Conservation (phyloP, 2,888 invertebrate species). For the Hirtodrosophila confusa region DNA sequence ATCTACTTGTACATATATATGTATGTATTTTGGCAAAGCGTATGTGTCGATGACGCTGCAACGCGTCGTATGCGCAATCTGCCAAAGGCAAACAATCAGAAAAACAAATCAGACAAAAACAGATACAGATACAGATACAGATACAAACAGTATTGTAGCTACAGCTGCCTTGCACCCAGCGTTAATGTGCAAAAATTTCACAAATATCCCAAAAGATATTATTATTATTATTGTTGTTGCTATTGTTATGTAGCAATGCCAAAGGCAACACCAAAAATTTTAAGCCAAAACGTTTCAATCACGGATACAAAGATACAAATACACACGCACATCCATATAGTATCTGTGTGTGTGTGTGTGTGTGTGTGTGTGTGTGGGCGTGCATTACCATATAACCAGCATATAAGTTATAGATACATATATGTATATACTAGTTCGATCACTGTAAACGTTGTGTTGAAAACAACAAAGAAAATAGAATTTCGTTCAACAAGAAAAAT, state of each 20-base stretch:
- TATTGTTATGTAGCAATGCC: conserved; percentile 23
- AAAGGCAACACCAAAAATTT: conserved; percentile 31
- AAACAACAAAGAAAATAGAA: conserved; percentile 39
- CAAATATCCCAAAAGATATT: conserved; percentile 31
- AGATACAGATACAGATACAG: conserved; percentile 3
- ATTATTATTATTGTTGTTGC: conserved; percentile 17
- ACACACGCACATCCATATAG: background rate
- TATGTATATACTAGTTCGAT: conserved; percentile 28
- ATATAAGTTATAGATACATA: conserved; percentile 18
- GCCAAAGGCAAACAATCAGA: conserved; percentile 43
- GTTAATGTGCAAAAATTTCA: conserved; percentile 57
- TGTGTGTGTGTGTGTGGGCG: conserved; percentile 33
- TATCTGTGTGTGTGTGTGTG: conserved; percentile 8
- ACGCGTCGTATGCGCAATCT: conserved; percentile 51
- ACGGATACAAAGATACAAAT: conserved; percentile 18
- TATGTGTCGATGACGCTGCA: conserved; percentile 48
- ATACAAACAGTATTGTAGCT: background rate
- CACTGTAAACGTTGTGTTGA: conserved; percentile 51
- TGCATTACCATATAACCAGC: conserved; percentile 23
- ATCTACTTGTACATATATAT: too few species aligned
- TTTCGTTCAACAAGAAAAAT: conserved; percentile 30
- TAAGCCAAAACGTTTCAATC: conserved; percentile 32
- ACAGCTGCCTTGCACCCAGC: conserved; percentile 38
- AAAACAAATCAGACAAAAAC: conserved; percentile 20
- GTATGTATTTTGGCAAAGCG: conserved; percentile 31